Conservation (phyloP, 2,888 invertebrate species). For the Eutolmus rufibarbis region DNA sequence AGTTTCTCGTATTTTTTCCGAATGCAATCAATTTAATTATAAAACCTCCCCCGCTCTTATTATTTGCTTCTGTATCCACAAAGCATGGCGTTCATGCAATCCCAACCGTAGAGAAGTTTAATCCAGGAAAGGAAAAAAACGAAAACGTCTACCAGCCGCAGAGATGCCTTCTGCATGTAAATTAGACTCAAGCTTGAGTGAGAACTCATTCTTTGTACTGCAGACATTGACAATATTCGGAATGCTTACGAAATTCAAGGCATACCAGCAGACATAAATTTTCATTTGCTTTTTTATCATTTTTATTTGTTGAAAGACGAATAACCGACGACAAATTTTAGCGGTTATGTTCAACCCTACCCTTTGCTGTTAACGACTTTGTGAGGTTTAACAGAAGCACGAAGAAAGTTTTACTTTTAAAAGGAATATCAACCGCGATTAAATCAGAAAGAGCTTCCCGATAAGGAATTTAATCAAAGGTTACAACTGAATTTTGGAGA, state of each 20-base stretch:
- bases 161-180: conserved; percentile 33
- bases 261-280: conserved; percentile 20
- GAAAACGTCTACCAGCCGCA: not conserved
- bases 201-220: conserved; percentile 4
- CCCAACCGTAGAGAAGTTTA: not conserved
- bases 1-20: not conserved
- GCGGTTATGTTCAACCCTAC: not conserved
- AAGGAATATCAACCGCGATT: not conserved
- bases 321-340: not conserved
- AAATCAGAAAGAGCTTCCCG: not conserved
- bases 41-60: not conserved
- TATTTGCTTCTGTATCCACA: not conserved
- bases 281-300: conserved; percentile 6
- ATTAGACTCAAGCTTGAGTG: conserved; percentile 9
- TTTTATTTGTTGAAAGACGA: not conserved
- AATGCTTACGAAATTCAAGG: conserved; percentile 7
- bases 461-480: not conserved
- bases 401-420: not conserved
- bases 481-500: not conserved
- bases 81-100: not conserved
- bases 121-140: not conserved
- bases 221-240: conserved; percentile 22
- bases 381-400: not conserved
- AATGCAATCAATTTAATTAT: not conserved
- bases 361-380: not conserved